Evolutionary conservation across 2,888 invertebrate species (phyloP).

Genomic region (Ischnus inquisitorius): DNA sequence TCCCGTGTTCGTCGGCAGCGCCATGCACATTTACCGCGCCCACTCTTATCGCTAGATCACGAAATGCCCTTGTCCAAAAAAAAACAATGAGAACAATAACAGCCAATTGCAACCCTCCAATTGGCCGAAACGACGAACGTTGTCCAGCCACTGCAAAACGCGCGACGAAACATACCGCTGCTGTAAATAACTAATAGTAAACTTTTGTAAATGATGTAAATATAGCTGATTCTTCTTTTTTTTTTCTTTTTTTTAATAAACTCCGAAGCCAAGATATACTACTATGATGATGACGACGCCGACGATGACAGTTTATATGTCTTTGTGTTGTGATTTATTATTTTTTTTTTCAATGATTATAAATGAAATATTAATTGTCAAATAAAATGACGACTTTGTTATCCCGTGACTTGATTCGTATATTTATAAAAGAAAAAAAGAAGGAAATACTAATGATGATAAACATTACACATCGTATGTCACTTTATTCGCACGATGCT

Average conservation of each 20-base stretch:
- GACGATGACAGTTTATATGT: constrained; percentile 54
- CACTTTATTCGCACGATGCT: neutral
- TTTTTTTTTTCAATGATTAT: constrained; percentile 49
- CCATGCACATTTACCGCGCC: constrained; percentile 5
- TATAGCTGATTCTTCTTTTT: constrained; percentile 72
- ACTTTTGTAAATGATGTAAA: constrained; percentile 81
- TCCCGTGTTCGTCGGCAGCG: constrained; percentile 15
- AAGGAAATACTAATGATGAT: neutral
- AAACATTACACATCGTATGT: constrained; percentile 7
- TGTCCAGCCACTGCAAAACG: constrained; percentile 30
- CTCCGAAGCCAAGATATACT: constrained; percentile 67
- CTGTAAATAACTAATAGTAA: constrained; percentile 77
- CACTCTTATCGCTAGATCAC: constrained; percentile 10
- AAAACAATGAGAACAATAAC: neutral
- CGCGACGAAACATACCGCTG: constrained; percentile 64
- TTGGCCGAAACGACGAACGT: constrained; percentile 27
- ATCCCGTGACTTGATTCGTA: neutral
- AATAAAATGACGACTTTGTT: constrained; percentile 5
- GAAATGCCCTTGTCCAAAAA: neutral
- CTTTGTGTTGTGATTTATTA: constrained; percentile 54
- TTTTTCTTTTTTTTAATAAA: constrained; percentile 58
- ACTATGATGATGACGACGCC: constrained; percentile 61
- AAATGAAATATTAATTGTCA: constrained; percentile 33
- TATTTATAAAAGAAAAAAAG: neutral
- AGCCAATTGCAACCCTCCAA: neutral